Percentiles rank a stretch among this genome's conserved stretches.
Evolutionary conservation across 2,113 vertebrate genomes (phyloP).

Genomic region (Eulemur rufifrons): DNA sequence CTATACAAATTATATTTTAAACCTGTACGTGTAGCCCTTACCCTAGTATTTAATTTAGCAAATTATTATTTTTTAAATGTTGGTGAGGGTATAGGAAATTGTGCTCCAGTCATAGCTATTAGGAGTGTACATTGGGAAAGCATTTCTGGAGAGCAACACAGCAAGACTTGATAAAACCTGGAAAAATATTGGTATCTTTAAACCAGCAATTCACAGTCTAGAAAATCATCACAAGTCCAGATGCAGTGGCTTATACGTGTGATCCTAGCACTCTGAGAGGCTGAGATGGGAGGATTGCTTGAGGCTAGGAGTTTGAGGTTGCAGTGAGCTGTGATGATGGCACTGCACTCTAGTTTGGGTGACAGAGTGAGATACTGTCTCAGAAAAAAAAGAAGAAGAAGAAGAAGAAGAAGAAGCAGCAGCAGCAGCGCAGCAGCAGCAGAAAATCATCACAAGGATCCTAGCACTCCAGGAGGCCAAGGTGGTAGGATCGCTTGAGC

Average conservation of each 20-base stretch:
- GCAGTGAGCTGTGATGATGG: no score
- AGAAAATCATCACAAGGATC: neutral
- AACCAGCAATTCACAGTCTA: neutral
- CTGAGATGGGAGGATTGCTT: no score
- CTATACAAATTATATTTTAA: neutral
- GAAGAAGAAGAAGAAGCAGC: neutral
- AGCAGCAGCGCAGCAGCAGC: no score
- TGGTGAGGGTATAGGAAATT: no score
- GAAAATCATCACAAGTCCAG: neutral
- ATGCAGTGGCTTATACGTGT: no score
- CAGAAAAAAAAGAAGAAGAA: no score
- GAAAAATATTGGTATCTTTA: neutral
- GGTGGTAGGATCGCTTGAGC: no score
- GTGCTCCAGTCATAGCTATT: neutral
- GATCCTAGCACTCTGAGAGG: no score
- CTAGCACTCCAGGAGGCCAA: no score
- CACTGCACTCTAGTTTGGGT: no score
- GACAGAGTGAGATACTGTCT: no score
- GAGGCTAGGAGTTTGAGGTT: no score
- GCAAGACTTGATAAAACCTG: neutral
- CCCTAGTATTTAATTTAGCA: neutral
- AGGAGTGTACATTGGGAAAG: neutral
- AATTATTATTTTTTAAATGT: neutral
- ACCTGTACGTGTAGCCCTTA: neutral
- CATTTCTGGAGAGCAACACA: neutral